These are phyloP conservation scores for Procapra przewalskii DNA, from an alignment of 2,113 vertebrate genomes.

Conservation along the genomic window DNA sequence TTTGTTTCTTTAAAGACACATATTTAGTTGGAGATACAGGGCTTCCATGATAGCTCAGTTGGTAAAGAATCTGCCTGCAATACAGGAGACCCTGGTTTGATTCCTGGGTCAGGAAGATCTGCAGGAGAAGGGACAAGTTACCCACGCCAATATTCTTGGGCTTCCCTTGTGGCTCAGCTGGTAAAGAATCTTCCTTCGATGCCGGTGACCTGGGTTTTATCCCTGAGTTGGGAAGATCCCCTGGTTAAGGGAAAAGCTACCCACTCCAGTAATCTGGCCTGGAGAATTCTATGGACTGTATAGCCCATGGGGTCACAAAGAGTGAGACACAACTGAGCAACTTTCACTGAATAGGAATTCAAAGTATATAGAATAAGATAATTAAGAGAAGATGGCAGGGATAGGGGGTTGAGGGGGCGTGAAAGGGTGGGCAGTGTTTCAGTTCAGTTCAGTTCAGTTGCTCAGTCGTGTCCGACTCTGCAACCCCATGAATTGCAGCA, in stretches of 20 bases:
- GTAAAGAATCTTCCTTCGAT: neutral
- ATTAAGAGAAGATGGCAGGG: neutral
- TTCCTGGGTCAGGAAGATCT: neutral
- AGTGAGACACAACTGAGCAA: neutral
- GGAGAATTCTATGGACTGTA: neutral
- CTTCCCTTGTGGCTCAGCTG: neutral
- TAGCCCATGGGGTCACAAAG: neutral
- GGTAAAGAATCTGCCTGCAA: neutral
- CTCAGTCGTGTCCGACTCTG: no score
- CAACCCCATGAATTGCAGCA: no score
- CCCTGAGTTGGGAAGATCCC: neutral
- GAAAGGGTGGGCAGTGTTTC: neutral
- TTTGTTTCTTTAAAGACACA: neutral
- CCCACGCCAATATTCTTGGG: neutral
- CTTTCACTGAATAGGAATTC: neutral
- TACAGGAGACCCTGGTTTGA: neutral
- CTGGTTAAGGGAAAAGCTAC: neutral
- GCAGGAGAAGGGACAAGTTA: neutral
- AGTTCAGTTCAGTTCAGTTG: no score
- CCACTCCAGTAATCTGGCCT: neutral
- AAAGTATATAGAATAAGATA: neutral
- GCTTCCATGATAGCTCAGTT: neutral
- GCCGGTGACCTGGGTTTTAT: neutral
- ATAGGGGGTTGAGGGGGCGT: fast-evolving
- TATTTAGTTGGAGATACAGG: neutral